These are phyloP conservation scores for Gymnogyps californianus DNA, from an alignment of 2,113 vertebrate genomes.

Conservation along the genomic window DNA sequence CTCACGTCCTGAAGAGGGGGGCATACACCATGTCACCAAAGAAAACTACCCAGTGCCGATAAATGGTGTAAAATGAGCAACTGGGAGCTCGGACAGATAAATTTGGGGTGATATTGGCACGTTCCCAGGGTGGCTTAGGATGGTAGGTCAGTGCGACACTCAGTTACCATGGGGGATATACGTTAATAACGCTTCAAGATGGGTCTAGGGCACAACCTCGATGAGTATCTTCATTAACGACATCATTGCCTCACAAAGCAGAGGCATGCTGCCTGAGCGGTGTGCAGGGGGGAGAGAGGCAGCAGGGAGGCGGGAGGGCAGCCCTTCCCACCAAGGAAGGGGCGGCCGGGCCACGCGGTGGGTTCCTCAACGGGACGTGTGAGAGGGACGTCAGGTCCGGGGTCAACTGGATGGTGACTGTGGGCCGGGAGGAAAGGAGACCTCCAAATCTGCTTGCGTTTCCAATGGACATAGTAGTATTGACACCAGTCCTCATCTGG, in stretches of 20 bases:
- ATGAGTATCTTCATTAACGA: neutral
- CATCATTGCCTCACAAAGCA: too few species aligned
- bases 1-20: neutral
- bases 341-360: fast-evolving
- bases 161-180: too few species aligned
- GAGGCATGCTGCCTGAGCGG: neutral
- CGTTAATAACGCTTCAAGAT: neutral
- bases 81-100: neutral
- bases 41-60: neutral
- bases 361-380: neutral
- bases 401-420: neutral
- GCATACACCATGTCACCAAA: fast-evolving
- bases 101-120: neutral
- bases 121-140: neutral
- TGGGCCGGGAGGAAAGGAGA: neutral
- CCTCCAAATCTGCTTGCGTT: neutral
- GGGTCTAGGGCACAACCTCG: neutral
- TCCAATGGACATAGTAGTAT: too few species aligned
- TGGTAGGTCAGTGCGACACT: neutral
- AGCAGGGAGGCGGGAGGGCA: neutral
- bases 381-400: neutral
- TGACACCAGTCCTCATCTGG: neutral
- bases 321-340: neutral
- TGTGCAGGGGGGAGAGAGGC: neutral
- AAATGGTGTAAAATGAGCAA: neutral